Evolutionary conservation across 2,888 invertebrate genomes (phyloP), one percentile per base, ranked within the genome.

Genomic region (Ormia ochracea): DNA sequence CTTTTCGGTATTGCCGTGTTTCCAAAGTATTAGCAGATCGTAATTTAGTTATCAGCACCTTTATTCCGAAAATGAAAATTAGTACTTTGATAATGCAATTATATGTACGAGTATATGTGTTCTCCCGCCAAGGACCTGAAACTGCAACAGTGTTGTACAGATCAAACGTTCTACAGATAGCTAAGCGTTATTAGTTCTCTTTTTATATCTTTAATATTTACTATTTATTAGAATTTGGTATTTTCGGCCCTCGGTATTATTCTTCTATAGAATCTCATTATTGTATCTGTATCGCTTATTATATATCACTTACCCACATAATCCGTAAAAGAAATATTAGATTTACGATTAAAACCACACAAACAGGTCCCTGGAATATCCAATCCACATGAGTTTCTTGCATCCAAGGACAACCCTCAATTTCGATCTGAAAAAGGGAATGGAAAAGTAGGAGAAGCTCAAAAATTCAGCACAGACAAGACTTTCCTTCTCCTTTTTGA

Each of bases 41-140:
- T 4, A 98, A 92, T 87, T 98, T 98, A 31, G 97, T 97, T 87
- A 98, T 97, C 82, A 98, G 91, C 61, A 98, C 96, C 96, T 96
- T 1, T 63, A 43, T 45, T 19, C 1, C 38, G 26, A 33, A 14
- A 38, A 48, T 0, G 45, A 1, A 5, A 26, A 5, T 14, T 1
- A 19, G 12, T 6, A 10, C 12, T 36, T 36, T 36, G n/a, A n/a
- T n/a, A n/a, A n/a, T n/a, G n/a, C n/a, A n/a, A n/a, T n/a, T n/a
- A n/a, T n/a, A n/a, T n/a, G n/a, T n/a, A n/a, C n/a, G n/a, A n/a
- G n/a, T n/a, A n/a, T n/a, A n/a, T n/a, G n/a, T n/a, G n/a, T n/a
- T n/a, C n/a, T n/a, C n/a, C n/a, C n/a, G n/a, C n/a, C n/a, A n/a
- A n/a, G n/a, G n/a, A n/a, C n/a, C n/a, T n/a, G n/a, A n/a, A n/a